phyloP scores from a whole-genome alignment of 2,888 invertebrate species.

The Antheraea yamamai region DNA sequence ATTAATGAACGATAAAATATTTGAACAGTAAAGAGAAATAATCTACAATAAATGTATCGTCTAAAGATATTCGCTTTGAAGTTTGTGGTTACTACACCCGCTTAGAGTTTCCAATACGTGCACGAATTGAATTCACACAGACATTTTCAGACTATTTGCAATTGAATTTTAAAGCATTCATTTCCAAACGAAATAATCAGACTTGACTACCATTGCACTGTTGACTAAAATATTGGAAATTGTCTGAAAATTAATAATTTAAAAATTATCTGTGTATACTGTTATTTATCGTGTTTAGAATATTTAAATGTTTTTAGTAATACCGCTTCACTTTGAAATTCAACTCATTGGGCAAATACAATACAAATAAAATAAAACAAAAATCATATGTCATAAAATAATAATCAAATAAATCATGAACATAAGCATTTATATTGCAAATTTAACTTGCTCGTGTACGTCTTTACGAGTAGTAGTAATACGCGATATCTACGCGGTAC shows the following conservation, averaged over 20 bases:
- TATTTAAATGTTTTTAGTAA: neutral
- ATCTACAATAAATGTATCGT: conserved; percentile 67
- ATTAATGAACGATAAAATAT: conserved; percentile 35
- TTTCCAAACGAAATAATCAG: neutral
- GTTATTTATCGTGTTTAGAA: neutral
- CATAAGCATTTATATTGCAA: neutral
- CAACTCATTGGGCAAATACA: neutral
- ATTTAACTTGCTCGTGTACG: neutral
- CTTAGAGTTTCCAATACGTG: conserved; percentile 52
- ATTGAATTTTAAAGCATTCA: conserved; percentile 27
- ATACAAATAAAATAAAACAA: neutral
- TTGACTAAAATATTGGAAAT: neutral
- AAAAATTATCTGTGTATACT: neutral
- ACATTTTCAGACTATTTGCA: conserved; percentile 44
- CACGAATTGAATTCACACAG: conserved; percentile 51
- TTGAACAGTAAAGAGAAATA: conserved; percentile 63
- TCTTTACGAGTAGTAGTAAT: neutral
- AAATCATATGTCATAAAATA: neutral
- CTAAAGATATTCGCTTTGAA: conserved; percentile 63
- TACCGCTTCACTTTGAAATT: too few species aligned
- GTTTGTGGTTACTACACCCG: conserved; percentile 56
- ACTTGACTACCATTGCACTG: neutral
- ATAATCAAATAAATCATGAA: neutral
- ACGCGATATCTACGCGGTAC: neutral
- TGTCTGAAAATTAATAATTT: neutral